Evolutionary conservation across 2,888 invertebrate genomes (phyloP).

Genomic region (Eupithecia vulgata): DNA sequence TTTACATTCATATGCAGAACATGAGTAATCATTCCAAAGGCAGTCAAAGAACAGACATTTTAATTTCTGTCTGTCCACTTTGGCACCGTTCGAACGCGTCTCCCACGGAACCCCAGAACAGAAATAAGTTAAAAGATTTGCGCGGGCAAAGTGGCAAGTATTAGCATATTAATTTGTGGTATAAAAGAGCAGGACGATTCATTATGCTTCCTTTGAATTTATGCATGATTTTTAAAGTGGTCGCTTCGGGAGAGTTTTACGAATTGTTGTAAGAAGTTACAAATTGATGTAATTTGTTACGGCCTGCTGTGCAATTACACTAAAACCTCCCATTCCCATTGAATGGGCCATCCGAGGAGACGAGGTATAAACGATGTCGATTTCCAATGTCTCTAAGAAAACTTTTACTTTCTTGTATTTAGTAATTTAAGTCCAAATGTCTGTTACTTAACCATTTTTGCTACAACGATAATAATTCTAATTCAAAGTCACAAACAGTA

Average conservation of each 20-base stretch:
- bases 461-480: too few species aligned
- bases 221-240: constrained; percentile 48
- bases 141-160: constrained; percentile 61
- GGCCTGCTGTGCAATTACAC: background rate
- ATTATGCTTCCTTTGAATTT: constrained; percentile 54
- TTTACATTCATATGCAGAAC: too few species aligned
- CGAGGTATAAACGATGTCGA: too few species aligned
- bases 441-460: too few species aligned
- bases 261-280: constrained; percentile 17
- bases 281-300: constrained; percentile 17
- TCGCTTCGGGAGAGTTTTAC: constrained; percentile 20
- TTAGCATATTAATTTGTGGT: constrained; percentile 70
- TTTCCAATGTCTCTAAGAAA: too few species aligned
- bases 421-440: too few species aligned
- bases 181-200: constrained; percentile 53
- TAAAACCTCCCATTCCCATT: background rate
- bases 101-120: constrained; percentile 4
- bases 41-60: background rate
- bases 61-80: background rate
- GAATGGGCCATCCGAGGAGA: background rate
- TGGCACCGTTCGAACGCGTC: background rate
- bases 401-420: too few species aligned
- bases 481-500: too few species aligned
- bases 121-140: constrained; percentile 64
- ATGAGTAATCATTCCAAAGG: too few species aligned